A percentile compares a stretch with the other conserved stretches of the same genome.
Evolutionary conservation across 2,888 invertebrate genomes (phyloP).

Genomic region (Synergus japonicus): DNA sequence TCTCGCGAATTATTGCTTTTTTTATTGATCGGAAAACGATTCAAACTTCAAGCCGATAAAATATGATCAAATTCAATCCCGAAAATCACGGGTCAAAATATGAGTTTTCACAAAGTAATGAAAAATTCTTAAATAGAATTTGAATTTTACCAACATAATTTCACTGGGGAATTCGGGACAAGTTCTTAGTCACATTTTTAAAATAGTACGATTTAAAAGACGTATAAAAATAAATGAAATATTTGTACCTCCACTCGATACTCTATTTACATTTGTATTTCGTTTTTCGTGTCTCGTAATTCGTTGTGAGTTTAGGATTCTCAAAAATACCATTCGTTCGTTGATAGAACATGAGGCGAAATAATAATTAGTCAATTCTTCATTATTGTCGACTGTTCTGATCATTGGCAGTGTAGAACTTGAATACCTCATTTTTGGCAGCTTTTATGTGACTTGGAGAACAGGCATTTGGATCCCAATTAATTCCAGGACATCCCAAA

Average conservation of each 20-base stretch:
- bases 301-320: neutral
- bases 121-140: neutral
- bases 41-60: neutral
- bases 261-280: conserved; percentile 18
- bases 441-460: conserved; percentile 80
- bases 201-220: neutral
- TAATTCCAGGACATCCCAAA: conserved; percentile 85
- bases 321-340: neutral
- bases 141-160: no score
- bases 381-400: neutral
- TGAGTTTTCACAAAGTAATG: neutral
- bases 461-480: conserved; percentile 87
- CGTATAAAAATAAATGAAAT: neutral
- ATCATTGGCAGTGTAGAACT: conserved; percentile 62
- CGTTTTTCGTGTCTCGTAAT: neutral
- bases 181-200: neutral
- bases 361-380: neutral
- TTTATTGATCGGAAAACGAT: neutral
- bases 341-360: neutral
- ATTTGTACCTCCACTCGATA: neutral
- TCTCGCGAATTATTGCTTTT: neutral
- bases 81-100: neutral
- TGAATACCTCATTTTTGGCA: conserved; percentile 75
- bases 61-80: neutral
- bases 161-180: no score